Percentiles rank a stretch among this genome's conserved stretches.
Evolutionary conservation across 2,888 invertebrate genomes (phyloP).

Genomic region (Nasonia oneida): DNA sequence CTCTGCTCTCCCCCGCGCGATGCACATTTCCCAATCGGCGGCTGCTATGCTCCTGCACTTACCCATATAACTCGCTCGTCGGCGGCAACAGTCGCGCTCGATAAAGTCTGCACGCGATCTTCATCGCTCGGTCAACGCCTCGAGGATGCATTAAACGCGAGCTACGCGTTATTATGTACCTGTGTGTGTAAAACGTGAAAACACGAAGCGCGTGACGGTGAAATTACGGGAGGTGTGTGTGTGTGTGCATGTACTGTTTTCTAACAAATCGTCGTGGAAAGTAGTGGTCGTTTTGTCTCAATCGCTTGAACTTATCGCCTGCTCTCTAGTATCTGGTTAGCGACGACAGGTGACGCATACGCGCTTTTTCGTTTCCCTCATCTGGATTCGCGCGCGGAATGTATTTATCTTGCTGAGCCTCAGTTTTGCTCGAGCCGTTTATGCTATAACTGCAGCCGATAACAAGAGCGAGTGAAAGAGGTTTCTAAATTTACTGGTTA

Average conservation of each 20-base stretch:
- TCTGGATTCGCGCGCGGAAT: too few species aligned
- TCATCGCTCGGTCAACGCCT: constrained; percentile 53
- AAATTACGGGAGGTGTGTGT: constrained; percentile 7
- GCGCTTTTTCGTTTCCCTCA: too few species aligned
- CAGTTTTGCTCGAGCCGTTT: too few species aligned
- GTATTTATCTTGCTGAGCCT: too few species aligned
- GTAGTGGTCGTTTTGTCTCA: too few species aligned
- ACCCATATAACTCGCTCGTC: neutral
- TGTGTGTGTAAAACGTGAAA: neutral
- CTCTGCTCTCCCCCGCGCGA: neutral
- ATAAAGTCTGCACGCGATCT: constrained; percentile 64
- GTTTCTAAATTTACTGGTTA: too few species aligned
- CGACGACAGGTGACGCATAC: too few species aligned
- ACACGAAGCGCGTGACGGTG: constrained; percentile 25
- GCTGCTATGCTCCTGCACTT: neutral
- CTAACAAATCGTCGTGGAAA: constrained; percentile 16
- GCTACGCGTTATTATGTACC: constrained; percentile 28
- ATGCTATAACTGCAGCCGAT: too few species aligned
- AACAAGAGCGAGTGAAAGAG: too few species aligned
- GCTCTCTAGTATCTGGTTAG: too few species aligned
- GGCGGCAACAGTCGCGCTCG: constrained; percentile 52
- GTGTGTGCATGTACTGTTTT: neutral
- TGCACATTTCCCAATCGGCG: constrained; percentile 2
- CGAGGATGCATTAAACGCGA: neutral
- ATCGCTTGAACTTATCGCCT: too few species aligned